These are phyloP conservation scores for Crotophaga sulcirostris DNA, from an alignment of 2,113 vertebrate genomes.

Conservation along the genomic window DNA sequence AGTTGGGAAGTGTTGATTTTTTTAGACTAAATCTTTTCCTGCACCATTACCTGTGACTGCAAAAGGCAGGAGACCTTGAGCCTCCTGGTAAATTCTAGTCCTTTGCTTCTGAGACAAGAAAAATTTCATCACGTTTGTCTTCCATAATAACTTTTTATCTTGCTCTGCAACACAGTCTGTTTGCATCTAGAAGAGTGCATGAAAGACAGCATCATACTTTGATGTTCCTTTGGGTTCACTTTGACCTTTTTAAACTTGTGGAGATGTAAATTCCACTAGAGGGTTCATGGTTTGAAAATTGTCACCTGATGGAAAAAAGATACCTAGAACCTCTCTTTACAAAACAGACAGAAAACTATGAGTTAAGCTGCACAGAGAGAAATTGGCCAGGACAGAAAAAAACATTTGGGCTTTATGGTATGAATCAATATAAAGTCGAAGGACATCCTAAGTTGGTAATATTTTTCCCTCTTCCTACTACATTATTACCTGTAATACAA, in stretches of 20 bases:
- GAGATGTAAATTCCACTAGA: background rate
- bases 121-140: background rate
- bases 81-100: background rate
- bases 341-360: background rate
- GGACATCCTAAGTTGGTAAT: background rate
- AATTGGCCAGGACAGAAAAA: background rate
- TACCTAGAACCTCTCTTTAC: background rate
- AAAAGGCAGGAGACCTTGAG: background rate
- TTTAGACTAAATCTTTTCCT: background rate
- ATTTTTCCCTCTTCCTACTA: background rate
- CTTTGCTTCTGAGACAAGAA: background rate
- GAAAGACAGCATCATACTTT: background rate
- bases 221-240: background rate
- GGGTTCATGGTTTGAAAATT: background rate
- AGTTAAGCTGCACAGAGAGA: background rate
- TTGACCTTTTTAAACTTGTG: background rate
- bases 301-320: background rate
- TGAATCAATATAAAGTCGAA: background rate
- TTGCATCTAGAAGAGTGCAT: background rate
- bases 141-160: background rate
- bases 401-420: rapidly evolving
- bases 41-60: background rate
- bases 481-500: background rate
- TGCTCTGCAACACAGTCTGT: background rate
- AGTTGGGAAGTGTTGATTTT: background rate